phyloP scores from a whole-genome alignment of 2,113 vertebrate species.

The Herpetotheres cachinnans region DNA sequence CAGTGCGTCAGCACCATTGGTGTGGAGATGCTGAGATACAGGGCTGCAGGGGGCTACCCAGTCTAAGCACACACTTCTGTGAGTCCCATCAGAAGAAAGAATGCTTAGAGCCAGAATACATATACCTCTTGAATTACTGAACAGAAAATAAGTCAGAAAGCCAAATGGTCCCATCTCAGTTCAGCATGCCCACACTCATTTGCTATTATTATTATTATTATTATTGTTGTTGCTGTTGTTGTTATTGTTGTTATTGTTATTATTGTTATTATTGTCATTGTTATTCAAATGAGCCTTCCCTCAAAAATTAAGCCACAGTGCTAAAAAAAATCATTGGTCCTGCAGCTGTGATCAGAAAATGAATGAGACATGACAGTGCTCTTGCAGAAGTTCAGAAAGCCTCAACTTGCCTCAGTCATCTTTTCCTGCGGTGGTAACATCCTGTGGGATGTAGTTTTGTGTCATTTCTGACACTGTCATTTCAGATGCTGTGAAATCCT shows the following conservation, averaged over 20 bases:
- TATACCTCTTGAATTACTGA: background rate
- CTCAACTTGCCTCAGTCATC: background rate
- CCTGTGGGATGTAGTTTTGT: background rate
- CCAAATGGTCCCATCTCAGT: background rate
- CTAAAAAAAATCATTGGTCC: background rate
- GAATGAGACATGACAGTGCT: background rate
- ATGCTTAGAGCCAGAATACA: background rate
- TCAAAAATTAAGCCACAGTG: background rate
- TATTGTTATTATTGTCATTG: no score
- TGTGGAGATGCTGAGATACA: background rate
- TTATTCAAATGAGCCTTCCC: background rate
- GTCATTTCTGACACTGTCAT: background rate
- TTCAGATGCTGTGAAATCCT: conserved; percentile 8
- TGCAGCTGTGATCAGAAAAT: background rate
- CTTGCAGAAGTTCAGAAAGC: background rate
- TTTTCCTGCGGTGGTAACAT: background rate
- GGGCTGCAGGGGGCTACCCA: background rate
- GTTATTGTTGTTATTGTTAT: no score
- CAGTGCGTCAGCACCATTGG: background rate
- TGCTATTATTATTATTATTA: background rate
- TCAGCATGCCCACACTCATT: background rate
- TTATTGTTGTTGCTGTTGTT: no score
- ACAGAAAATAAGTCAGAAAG: background rate
- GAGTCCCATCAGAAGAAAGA: background rate
- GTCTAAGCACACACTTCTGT: background rate